A percentile compares a stretch with the other conserved stretches of the same genome.
Conservation (phyloP, 2,797 vertebrate species). For the Aulostomus chinensis region DNA sequence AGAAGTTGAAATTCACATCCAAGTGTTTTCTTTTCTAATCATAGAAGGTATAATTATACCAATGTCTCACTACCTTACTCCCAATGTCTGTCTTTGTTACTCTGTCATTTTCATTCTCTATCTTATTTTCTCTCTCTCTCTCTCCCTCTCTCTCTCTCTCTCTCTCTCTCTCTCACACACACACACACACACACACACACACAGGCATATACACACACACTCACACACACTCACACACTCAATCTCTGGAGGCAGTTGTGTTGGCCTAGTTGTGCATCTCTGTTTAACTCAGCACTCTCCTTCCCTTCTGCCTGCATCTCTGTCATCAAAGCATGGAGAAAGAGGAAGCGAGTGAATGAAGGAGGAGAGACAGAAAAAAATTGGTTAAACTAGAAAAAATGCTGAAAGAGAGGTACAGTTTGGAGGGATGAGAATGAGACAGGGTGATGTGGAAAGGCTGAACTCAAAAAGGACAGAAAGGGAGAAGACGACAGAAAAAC, state of each 20-base stretch:
- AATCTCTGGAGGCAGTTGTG: constrained; percentile 62
- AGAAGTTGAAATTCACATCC: neutral
- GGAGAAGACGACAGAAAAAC: neutral
- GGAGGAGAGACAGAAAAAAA: constrained; percentile 15
- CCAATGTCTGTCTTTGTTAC: constrained; percentile 17
- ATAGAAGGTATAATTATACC: constrained; percentile 38
- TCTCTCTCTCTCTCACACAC: constrained; percentile 20
- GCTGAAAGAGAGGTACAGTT: neutral
- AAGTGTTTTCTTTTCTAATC: constrained; percentile 13
- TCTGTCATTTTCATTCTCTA: constrained; percentile 30
- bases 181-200: constrained; percentile 23
- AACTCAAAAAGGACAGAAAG: neutral
- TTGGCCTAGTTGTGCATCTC: constrained; percentile 72
- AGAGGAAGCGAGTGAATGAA: constrained; percentile 32
- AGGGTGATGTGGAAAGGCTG: neutral
- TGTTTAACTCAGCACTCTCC: constrained; percentile 67
- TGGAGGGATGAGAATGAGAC: neutral
- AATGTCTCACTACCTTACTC: constrained; percentile 29
- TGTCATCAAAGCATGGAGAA: constrained; percentile 40
- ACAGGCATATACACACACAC: constrained; percentile 27
- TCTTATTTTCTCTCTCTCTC: constrained; percentile 19
- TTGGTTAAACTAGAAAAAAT: neutral
- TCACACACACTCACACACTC: constrained; percentile 23
- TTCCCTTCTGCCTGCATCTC: constrained; percentile 52
- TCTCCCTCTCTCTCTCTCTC: constrained; percentile 15